Conservation (phyloP, 1,140 invertebrate species). For the Proales similis region DNA sequence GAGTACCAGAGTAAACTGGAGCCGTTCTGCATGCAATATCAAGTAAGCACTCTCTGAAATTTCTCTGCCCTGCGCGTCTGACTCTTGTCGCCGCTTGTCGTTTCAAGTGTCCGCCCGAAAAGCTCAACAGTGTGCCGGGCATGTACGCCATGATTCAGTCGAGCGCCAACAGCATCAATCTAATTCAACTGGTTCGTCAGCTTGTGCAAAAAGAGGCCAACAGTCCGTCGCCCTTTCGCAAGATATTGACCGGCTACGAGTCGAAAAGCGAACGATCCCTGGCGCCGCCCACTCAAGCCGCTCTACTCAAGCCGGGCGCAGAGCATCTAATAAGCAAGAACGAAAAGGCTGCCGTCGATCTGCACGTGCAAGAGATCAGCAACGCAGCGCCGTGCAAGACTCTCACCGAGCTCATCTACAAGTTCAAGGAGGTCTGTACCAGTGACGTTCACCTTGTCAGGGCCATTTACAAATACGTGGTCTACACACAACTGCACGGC, state of each 20-base stretch:
- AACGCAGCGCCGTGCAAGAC: constrained; percentile 2
- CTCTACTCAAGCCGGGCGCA: constrained; percentile 3
- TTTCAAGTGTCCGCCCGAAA: constrained; percentile 2
- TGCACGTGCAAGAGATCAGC: constrained; percentile 26
- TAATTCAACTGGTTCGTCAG: constrained; percentile 4
- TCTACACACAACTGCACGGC: constrained; percentile 17
- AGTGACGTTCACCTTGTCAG: constrained; percentile 25
- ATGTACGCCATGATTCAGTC: constrained; percentile 17
- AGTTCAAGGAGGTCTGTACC: constrained; percentile 12
- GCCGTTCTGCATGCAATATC: constrained; percentile 34
- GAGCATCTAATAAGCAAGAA: constrained; percentile 18
- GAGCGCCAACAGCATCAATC: constrained; percentile 23
- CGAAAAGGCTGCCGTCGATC: constrained; percentile 12
- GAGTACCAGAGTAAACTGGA: constrained; percentile 31
- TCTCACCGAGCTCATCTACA: constrained; percentile 17
- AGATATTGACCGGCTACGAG: constrained; percentile 23
- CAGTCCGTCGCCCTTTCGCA: constrained; percentile 14
- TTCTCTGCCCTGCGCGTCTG: not conserved
- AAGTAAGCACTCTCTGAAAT: not conserved
- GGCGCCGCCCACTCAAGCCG: not conserved
- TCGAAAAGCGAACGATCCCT: not conserved
- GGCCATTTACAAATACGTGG: constrained; percentile 28
- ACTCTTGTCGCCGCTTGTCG: not conserved
- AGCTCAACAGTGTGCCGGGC: constrained; percentile 22
- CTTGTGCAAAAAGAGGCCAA: not conserved